Percentiles rank a stretch among this genome's conserved stretches.
Evolutionary conservation across 1,140 invertebrate genomes (phyloP).

Genomic region (Tetraneura akinire): DNA sequence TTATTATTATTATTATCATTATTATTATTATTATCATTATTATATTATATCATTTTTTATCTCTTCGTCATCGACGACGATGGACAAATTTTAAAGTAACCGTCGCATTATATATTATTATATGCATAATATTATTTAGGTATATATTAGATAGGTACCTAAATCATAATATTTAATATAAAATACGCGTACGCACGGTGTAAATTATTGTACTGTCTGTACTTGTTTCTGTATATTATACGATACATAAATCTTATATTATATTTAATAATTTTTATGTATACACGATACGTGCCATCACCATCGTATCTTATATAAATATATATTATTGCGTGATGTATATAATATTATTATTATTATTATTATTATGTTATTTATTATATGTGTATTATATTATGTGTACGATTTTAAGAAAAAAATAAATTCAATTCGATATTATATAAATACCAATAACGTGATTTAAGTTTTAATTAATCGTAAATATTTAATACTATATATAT

Average conservation of each 20-base stretch:
- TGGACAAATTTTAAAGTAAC: not conserved
- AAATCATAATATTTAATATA: no score
- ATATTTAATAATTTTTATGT: not conserved
- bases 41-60: not conserved
- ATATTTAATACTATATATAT: no score
- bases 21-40: no score
- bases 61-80: not conserved
- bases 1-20: no score
- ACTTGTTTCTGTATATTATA: not conserved
- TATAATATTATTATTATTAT: no score
- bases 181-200: constrained; percentile 19
- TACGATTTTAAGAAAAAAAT: constrained; percentile 24
- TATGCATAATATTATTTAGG: not conserved
- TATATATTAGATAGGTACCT: not conserved
- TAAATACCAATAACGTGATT: no score
- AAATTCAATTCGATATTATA: constrained; percentile 22
- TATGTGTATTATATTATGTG: constrained; percentile 18
- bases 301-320: not conserved
- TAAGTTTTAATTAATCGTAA: no score
- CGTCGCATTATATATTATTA: not conserved
- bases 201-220: constrained; percentile 24
- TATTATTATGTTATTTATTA: not conserved
- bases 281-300: not conserved
- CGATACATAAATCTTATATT: not conserved
- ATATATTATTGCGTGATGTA: no score